Evolutionary conservation across 2,113 vertebrate species (phyloP).

Genomic region (Aix galericulata): DNA sequence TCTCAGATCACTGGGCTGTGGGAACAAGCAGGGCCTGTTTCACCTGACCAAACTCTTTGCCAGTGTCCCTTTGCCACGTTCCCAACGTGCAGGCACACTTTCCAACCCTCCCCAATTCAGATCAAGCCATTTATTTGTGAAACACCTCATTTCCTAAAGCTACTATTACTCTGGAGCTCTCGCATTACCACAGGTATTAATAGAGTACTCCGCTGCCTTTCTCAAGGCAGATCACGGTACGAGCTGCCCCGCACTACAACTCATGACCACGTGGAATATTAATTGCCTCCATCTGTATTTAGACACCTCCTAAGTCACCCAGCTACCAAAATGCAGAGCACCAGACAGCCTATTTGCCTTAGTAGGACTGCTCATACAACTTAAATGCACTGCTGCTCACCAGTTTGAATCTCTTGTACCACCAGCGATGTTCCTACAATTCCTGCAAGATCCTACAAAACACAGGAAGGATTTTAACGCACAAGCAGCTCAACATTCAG

Average conservation of each 20-base stretch:
- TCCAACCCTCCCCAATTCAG: not conserved
- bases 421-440: not conserved
- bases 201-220: too few species aligned
- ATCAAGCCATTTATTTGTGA: not conserved
- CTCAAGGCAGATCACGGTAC: not conserved
- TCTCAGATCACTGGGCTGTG: not conserved
- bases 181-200: not conserved
- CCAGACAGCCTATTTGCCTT: not conserved
- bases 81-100: not conserved
- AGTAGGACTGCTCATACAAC: not conserved
- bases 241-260: not conserved
- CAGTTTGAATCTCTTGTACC: not conserved
- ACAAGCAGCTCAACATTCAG: not conserved
- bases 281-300: not conserved
- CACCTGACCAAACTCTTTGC: too few species aligned
- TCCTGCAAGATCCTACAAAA: not conserved
- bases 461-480: not conserved
- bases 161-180: not conserved
- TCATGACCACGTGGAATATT: not conserved
- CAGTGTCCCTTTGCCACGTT: not conserved
- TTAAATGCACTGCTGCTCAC: not conserved
- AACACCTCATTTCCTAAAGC: not conserved
- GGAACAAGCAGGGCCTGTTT: not conserved
- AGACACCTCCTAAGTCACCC: not conserved
- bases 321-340: not conserved